Conservation (phyloP, 2,888 invertebrate species). For the Melitaea athalia region DNA sequence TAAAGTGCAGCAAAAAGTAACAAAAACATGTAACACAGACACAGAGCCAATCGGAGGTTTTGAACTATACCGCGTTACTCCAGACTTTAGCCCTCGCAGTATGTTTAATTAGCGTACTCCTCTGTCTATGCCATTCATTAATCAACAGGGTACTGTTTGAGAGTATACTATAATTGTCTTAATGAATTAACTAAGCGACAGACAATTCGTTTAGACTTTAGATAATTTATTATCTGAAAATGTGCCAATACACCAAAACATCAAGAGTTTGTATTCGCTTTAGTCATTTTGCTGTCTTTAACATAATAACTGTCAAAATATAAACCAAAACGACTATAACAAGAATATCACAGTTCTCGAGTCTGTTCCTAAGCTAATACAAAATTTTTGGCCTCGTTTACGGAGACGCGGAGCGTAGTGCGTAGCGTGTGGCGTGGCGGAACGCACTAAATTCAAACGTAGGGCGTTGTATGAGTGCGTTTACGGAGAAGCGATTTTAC, state of each 20-base stretch:
- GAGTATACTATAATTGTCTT: conserved; percentile 41
- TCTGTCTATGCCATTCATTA: conserved; percentile 40
- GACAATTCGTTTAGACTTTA: conserved; percentile 27
- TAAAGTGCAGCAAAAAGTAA: conserved; percentile 29
- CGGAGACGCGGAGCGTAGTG: too few relatives aligned
- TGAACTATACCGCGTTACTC: conserved; percentile 34
- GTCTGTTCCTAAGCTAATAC: neutral
- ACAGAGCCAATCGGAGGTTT: conserved; percentile 32
- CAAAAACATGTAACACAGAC: conserved; percentile 15
- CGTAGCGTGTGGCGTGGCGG: too few relatives aligned
- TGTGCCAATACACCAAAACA: conserved; percentile 12
- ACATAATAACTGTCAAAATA: neutral
- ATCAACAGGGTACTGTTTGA: conserved; percentile 43
- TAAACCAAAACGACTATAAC: neutral
- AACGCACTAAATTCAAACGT: too few relatives aligned
- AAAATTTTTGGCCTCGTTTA: too few relatives aligned
- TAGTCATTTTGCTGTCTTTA: neutral
- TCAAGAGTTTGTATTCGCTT: neutral
- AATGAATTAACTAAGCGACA: conserved; percentile 41
- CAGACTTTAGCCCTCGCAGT: conserved; percentile 33
- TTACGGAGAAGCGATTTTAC: too few relatives aligned
- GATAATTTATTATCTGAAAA: conserved; percentile 18
- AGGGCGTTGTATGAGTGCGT: too few relatives aligned
- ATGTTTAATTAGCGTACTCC: conserved; percentile 38
- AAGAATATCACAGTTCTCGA: neutral